phyloP scores from a whole-genome alignment of 2,888 invertebrate species.

The Ectobius pallidus region DNA sequence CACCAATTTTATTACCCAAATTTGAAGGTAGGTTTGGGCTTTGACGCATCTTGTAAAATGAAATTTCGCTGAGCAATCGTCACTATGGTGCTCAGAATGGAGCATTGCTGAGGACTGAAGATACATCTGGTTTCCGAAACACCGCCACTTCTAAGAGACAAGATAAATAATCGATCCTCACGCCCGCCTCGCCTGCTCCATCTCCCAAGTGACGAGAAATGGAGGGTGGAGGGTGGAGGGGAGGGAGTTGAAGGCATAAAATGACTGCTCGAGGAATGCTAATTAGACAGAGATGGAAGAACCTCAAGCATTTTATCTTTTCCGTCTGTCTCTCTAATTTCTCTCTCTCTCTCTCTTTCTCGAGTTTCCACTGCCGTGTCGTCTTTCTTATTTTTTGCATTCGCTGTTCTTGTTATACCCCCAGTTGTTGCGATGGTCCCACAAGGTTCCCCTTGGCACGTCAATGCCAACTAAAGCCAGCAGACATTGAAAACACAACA shows the following conservation, averaged over 20 bases:
- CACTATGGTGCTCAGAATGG: neutral
- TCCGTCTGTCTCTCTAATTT: constrained; percentile 20
- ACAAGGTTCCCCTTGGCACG: constrained; percentile 5
- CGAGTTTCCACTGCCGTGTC: constrained; percentile 16
- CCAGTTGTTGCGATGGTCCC: constrained; percentile 16
- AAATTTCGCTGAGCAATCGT: no score
- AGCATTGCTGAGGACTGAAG: neutral
- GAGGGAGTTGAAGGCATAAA: constrained; percentile 39
- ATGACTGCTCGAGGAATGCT: constrained; percentile 52
- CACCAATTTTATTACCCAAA: no score
- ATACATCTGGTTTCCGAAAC: constrained; percentile 35
- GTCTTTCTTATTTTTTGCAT: constrained; percentile 3
- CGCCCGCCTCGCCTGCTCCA: constrained; percentile 27
- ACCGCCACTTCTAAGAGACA: constrained; percentile 38
- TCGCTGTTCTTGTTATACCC: constrained; percentile 10
- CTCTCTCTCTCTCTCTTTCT: constrained; percentile 19
- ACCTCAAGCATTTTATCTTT: constrained; percentile 41
- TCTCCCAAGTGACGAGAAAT: constrained; percentile 22
- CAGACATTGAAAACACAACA: constrained; percentile 20
- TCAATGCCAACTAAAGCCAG: constrained; percentile 2
- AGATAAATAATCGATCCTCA: constrained; percentile 42
- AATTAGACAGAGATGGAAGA: constrained; percentile 51
- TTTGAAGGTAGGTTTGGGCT: no score
- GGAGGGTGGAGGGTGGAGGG: constrained; percentile 3
- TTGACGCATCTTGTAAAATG: no score